Percentiles rank a stretch among this genome's conserved stretches.
phyloP scores from a whole-genome alignment of 2,113 vertebrate species.

The Origma solitaria region DNA sequence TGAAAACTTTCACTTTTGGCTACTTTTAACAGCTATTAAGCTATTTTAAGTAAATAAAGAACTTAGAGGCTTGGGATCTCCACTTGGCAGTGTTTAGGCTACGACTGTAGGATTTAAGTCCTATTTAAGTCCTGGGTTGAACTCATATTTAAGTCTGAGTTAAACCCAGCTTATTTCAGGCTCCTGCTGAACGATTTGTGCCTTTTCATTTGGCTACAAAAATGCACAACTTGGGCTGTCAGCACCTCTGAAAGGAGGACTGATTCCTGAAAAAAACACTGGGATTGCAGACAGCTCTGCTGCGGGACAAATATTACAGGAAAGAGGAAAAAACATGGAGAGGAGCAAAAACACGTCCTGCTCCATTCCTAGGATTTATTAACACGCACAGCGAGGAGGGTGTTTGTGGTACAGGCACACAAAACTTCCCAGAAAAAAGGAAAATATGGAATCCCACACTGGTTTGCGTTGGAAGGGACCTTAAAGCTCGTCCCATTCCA shows the following conservation, averaged over 20 bases:
- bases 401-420: background rate
- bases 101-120: background rate
- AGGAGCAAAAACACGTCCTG: background rate
- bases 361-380: background rate
- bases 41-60: background rate
- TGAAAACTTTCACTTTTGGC: accelerated
- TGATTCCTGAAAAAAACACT: accelerated
- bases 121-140: no score
- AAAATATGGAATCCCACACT: background rate
- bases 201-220: background rate
- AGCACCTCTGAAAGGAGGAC: background rate
- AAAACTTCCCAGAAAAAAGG: background rate
- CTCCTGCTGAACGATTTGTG: background rate
- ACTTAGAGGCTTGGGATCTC: background rate
- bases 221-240: background rate
- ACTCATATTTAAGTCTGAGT: background rate
- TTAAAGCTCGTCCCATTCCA: background rate
- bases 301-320: background rate
- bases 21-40: background rate
- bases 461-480: background rate
- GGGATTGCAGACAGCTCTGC: accelerated
- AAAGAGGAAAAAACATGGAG: background rate
- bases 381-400: accelerated
- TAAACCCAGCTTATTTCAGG: background rate
- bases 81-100: background rate